Evolutionary conservation across 30 jellyfish, hydroid and myxozoan genomes (phyloP).

Genomic region (Cassiopea xamachana): DNA sequence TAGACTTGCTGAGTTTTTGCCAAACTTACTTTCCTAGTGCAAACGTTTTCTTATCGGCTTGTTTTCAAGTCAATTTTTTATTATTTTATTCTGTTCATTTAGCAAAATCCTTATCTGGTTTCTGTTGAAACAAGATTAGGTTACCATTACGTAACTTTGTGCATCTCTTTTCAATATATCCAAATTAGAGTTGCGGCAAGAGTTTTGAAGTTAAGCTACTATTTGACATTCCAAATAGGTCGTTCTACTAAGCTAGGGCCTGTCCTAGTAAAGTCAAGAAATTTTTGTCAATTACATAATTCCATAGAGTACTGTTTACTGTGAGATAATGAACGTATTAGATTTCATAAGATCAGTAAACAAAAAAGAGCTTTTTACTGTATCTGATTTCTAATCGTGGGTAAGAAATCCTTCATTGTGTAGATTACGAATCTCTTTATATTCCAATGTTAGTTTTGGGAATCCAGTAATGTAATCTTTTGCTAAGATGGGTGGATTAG

Average conservation of each 20-base stretch:
- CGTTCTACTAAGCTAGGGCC: not conserved
- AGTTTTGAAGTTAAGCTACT: no score
- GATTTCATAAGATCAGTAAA: not conserved
- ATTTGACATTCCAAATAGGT: not conserved
- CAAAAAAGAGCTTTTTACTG: not conserved
- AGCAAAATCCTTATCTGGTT: no score
- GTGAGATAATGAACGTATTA: not conserved
- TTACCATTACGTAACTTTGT: no score
- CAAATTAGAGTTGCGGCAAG: no score
- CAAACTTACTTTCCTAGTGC: no score
- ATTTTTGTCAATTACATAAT: not conserved
- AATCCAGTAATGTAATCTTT: slow-evolving; percentile 5
- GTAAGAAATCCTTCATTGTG: not conserved
- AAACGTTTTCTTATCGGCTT: no score
- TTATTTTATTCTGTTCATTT: no score
- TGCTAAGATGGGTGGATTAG: not conserved
- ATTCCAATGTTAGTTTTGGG: not conserved
- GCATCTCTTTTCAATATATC: no score
- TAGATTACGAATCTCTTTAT: not conserved
- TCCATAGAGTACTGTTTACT: not conserved
- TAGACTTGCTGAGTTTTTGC: no score
- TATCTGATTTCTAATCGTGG: not conserved
- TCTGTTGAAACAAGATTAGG: no score
- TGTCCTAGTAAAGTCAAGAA: not conserved
- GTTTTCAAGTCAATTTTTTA: no score